Percentiles rank a stretch among this genome's conserved stretches.
Conservation (phyloP, 2,888 invertebrate species). For the Sylvicola cinctus region DNA sequence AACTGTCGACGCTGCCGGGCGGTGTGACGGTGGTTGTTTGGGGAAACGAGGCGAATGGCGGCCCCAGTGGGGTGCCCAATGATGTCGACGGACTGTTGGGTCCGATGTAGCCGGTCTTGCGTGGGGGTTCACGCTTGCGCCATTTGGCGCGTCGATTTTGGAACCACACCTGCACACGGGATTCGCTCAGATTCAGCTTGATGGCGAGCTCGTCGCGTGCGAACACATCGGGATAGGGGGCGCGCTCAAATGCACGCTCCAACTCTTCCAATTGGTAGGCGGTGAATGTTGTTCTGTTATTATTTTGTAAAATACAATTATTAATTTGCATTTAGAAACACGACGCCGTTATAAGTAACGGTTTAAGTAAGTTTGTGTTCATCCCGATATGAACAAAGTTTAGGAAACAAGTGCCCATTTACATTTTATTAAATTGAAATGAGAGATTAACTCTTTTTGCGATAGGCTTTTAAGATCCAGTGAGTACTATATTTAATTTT, state of each 20-base stretch:
- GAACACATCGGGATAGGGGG: slow-evolving; percentile 91
- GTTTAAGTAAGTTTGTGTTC: too few relatives aligned
- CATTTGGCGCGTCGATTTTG: slow-evolving; percentile 78
- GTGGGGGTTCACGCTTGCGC: slow-evolving; percentile 83
- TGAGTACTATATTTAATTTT: too few relatives aligned
- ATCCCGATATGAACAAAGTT: too few relatives aligned
- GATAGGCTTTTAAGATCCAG: too few relatives aligned
- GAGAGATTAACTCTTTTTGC: too few relatives aligned
- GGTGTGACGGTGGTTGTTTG: slow-evolving; percentile 35
- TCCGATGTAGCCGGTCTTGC: slow-evolving; percentile 65
- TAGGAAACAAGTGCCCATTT: too few relatives aligned
- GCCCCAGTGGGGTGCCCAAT: slow-evolving; percentile 25
- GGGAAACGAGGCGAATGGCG: slow-evolving; percentile 40
- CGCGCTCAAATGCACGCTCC: slow-evolving; percentile 83
- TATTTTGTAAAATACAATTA: slow-evolving; percentile 11
- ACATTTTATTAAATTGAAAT: too few relatives aligned
- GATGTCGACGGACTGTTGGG: slow-evolving; percentile 47
- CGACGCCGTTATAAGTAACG: too few relatives aligned
- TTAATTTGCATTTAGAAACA: not conserved
- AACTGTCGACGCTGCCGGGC: slow-evolving; percentile 50
- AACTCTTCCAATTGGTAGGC: slow-evolving; percentile 86
- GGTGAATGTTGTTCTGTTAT: slow-evolving; percentile 79
- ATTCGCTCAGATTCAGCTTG: slow-evolving; percentile 73
- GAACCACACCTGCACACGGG: slow-evolving; percentile 35
- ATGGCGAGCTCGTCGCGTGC: slow-evolving; percentile 84